Percentiles rank a stretch among this genome's conserved stretches.
phyloP scores from a whole-genome alignment of 2,888 invertebrate genomes.

The Corythucha ciliata region DNA sequence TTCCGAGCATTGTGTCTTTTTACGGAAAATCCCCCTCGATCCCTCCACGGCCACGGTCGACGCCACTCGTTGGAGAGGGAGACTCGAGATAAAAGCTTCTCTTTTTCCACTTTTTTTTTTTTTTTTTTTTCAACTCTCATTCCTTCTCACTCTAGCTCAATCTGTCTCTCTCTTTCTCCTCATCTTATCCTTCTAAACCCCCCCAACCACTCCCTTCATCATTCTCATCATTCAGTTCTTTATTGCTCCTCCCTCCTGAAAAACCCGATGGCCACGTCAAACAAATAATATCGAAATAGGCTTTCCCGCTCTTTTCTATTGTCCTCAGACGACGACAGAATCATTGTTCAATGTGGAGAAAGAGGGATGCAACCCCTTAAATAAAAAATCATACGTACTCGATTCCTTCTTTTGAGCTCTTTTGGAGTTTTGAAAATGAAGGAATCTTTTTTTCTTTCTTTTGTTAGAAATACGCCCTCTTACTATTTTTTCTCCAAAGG shows the following conservation, averaged over 20 bases:
- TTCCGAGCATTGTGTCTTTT: slow-evolving; percentile 1
- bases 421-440: too few species aligned
- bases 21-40: neutral
- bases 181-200: neutral
- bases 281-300: slow-evolving; percentile 29
- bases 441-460: too few species aligned
- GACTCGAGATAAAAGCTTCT: slow-evolving; percentile 23
- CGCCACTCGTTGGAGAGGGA: slow-evolving; percentile 12
- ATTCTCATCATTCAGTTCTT: slow-evolving; percentile 14
- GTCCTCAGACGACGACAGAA: slow-evolving; percentile 9
- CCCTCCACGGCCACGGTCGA: neutral
- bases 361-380: slow-evolving; percentile 9
- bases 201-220: slow-evolving; percentile 1
- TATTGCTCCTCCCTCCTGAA: slow-evolving; percentile 16
- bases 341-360: slow-evolving; percentile 9
- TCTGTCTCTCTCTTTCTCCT: neutral
- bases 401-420: too few species aligned
- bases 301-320: slow-evolving; percentile 23
- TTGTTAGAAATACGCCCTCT: too few species aligned
- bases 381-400: slow-evolving; percentile 22
- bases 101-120: slow-evolving; percentile 10
- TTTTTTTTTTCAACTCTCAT: slow-evolving; percentile 1
- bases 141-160: neutral
- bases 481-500: too few species aligned
- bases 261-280: slow-evolving; percentile 25